phyloP scores from a whole-genome alignment of 2,113 vertebrate genomes.

The Hippocampus guttulatus region DNA sequence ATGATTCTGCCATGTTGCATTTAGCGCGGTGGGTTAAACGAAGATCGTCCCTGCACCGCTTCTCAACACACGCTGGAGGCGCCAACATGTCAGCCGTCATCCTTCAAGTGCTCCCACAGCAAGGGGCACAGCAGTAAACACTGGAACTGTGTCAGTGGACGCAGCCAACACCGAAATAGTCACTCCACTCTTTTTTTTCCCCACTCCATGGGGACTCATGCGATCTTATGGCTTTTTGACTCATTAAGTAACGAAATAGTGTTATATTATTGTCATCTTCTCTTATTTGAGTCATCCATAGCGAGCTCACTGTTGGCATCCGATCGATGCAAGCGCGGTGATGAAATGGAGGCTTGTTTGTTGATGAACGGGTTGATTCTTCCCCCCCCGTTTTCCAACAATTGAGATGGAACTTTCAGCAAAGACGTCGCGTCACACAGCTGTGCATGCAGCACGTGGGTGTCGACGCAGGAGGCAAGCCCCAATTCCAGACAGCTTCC shows the following conservation, averaged over 20 bases:
- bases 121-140: slow-evolving; percentile 69
- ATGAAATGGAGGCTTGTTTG: slow-evolving; percentile 40
- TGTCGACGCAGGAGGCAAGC: slow-evolving; percentile 45
- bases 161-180: slow-evolving; percentile 70
- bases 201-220: slow-evolving; percentile 27
- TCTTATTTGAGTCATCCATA: slow-evolving; percentile 57
- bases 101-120: slow-evolving; percentile 63
- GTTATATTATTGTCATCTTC: slow-evolving; percentile 39
- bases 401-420: background rate
- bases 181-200: slow-evolving; percentile 32
- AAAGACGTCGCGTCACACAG: background rate
- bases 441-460: background rate
- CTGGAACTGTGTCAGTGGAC: slow-evolving; percentile 66
- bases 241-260: slow-evolving; percentile 50
- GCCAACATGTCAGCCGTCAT: slow-evolving; percentile 64
- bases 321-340: slow-evolving; percentile 48
- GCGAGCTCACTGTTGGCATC: slow-evolving; percentile 54
- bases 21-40: slow-evolving; percentile 57
- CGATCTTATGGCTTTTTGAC: slow-evolving; percentile 57
- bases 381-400: too few species aligned
- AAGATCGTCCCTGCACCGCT: slow-evolving; percentile 56
- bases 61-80: slow-evolving; percentile 59
- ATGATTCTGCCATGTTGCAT: slow-evolving; percentile 44
- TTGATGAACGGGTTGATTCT: slow-evolving; percentile 7
- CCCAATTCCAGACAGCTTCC: slow-evolving; percentile 63